A percentile compares a stretch with the other conserved stretches of the same genome.
phyloP scores from a whole-genome alignment of 23 tunicate species.

The Halocynthia aurantium region DNA sequence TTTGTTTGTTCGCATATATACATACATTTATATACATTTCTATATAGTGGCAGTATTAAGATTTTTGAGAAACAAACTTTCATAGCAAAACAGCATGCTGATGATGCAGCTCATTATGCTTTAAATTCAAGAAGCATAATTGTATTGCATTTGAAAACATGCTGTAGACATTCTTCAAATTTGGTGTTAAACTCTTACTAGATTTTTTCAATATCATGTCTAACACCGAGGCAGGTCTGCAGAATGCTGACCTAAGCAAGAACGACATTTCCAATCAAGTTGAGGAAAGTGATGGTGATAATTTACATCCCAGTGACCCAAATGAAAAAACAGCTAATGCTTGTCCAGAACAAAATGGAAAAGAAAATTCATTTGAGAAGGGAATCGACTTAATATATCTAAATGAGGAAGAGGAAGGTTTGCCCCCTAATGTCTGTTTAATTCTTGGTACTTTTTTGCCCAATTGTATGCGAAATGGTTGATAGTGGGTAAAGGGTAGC shows the following conservation, averaged over 20 bases:
- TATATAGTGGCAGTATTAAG: too few relatives aligned
- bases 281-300: not conserved
- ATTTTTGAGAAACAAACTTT: too few relatives aligned
- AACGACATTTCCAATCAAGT: not conserved
- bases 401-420: not conserved
- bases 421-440: too few relatives aligned
- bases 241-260: not conserved
- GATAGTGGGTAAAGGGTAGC: too few relatives aligned
- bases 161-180: constrained; percentile 21
- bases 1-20: too few relatives aligned
- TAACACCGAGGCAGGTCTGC: not conserved
- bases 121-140: not conserved
- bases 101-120: constrained; percentile 27
- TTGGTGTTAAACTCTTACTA: not conserved
- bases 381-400: not conserved
- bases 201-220: not conserved
- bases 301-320: not conserved
- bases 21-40: too few relatives aligned
- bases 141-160: constrained; percentile 28
- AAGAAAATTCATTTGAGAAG: not conserved
- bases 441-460: too few relatives aligned
- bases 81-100: constrained; percentile 15
- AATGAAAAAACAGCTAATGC: not conserved
- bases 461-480: too few relatives aligned
- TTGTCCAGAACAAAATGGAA: not conserved